Evolutionary conservation across 2,797 vertebrate genomes (phyloP), one percentile per base, ranked within the genome.

Genomic region (Spea hammondii): DNA sequence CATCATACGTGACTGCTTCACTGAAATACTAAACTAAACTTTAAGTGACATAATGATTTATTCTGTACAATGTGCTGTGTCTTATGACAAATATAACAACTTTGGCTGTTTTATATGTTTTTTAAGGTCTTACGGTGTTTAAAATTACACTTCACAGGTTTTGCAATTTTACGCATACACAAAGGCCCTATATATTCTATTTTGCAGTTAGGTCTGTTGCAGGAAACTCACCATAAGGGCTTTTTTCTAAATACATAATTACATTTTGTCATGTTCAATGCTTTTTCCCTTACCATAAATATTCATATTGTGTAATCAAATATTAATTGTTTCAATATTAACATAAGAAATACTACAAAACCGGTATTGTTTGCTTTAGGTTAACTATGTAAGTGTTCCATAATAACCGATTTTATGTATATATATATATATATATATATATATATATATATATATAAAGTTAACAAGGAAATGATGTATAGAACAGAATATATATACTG

Each of bases 1-100:
- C 51, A 80, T 76, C 55, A 60, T 59, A 80, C 73, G 73, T 80
- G 73, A 76, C 79, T 53, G 11, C 66, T 66, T 59, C 69, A 60
- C 62, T 54, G 1, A 76, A 72, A 60, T 72, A 48, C 67, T 55
- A 76, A 70, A 13, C 53, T 65, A 67, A 74, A 72, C 32, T 11
- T 60, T 4, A 50, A 48, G 67, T 72, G 79, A 76, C 79, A 76
- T 76, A 59, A 80, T 67, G 53, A 79, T 80, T 80, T 80, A 71
- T n/a, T 59, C 53, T 65, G 50, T 60, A 49, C 53, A 72, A 65
- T 60, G 46, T 57, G 13, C 11, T 66, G 62, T 49, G 17, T 51
- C 64, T 76, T 53, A 53, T 72, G 73, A 72, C 79, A 76, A 45
- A 45, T 67, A 45, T 76, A 76, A 76, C 62, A 80, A 57, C 65